Evolutionary conservation across 2,113 vertebrate genomes (phyloP).

Genomic region (Pseudorasbora parva): DNA sequence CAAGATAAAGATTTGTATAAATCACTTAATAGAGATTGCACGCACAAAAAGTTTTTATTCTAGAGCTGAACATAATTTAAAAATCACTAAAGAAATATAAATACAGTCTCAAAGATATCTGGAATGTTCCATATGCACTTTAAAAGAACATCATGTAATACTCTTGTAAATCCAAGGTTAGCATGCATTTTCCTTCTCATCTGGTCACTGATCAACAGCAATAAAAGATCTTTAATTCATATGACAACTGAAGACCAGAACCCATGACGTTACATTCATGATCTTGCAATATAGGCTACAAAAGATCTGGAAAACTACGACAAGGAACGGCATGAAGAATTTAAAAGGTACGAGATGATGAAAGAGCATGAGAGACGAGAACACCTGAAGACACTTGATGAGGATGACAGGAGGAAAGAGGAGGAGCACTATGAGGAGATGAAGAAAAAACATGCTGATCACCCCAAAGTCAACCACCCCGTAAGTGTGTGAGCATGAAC

Average conservation of each 20-base stretch:
- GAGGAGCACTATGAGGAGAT: slow-evolving; percentile 92
- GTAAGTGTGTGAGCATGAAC: slow-evolving; percentile 70
- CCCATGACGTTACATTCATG: background rate
- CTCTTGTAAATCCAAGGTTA: background rate
- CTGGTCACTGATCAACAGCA: background rate
- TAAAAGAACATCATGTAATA: background rate
- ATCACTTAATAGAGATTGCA: background rate
- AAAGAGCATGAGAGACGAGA: slow-evolving; percentile 94
- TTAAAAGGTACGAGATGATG: slow-evolving; percentile 97
- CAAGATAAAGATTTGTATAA: background rate
- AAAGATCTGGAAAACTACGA: slow-evolving; percentile 94
- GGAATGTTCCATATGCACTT: background rate
- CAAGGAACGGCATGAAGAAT: slow-evolving; percentile 93
- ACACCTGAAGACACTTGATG: slow-evolving; percentile 89
- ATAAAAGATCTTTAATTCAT: background rate
- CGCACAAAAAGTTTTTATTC: too few relatives aligned
- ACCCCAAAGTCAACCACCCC: slow-evolving; percentile 97
- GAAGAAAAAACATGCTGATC: slow-evolving; percentile 94
- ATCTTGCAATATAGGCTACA: slow-evolving; percentile 80
- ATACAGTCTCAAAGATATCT: slow-evolving; percentile 1
- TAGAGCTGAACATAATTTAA: background rate
- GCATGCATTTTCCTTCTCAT: background rate
- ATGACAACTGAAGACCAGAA: background rate
- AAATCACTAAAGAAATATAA: background rate
- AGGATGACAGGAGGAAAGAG: slow-evolving; percentile 87